Evolutionary conservation across 2,113 vertebrate species (phyloP).

Genomic region (Clarias batrachus): DNA sequence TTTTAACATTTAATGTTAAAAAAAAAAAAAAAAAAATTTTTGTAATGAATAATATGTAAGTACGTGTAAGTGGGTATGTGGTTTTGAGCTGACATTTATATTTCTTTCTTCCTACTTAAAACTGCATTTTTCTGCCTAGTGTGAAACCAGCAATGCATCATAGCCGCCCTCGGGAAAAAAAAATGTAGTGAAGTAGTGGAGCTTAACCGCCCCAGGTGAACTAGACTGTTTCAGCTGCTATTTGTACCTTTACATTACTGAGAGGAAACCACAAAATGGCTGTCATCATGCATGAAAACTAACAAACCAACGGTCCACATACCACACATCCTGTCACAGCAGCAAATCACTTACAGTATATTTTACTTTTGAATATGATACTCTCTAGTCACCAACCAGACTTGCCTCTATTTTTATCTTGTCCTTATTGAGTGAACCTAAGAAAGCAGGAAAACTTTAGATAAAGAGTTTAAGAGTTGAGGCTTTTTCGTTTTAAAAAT

Average conservation of each 20-base stretch:
- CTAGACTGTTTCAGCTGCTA: constrained; percentile 15
- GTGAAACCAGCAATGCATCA: background rate
- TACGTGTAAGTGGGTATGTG: background rate
- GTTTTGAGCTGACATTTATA: constrained; percentile 23
- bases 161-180: background rate
- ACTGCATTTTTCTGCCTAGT: background rate
- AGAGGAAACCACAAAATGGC: constrained; percentile 25
- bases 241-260: background rate
- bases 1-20: too few species aligned
- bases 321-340: constrained; percentile 14
- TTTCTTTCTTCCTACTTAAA: background rate
- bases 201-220: background rate
- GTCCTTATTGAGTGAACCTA: too few species aligned
- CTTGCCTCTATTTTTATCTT: background rate
- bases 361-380: background rate
- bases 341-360: background rate
- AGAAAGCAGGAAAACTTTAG: background rate
- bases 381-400: background rate
- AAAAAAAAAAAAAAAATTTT: background rate
- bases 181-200: background rate
- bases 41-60: background rate
- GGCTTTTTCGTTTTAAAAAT: background rate
- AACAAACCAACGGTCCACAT: background rate
- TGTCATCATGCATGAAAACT: background rate
- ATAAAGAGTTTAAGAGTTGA: background rate